Evolutionary conservation across 2,797 vertebrate species (phyloP).

Genomic region (Myotis findleyi): DNA sequence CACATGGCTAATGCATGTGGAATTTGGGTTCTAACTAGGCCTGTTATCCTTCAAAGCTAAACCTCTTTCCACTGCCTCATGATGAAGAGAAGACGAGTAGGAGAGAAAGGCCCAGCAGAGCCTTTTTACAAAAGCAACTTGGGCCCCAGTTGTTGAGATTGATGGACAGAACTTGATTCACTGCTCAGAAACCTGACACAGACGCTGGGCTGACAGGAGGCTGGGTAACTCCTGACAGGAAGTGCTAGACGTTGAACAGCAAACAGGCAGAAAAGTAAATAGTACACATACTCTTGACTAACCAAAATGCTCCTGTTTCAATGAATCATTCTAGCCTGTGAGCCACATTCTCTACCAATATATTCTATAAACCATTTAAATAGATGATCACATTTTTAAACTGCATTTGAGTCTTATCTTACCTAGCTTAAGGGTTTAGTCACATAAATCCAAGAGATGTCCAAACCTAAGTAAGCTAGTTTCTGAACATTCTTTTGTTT

Average conservation of each 20-base stretch:
- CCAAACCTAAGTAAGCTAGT: neutral
- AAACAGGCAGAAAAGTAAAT: neutral
- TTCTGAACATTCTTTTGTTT: constrained; percentile 56
- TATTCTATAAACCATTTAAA: constrained; percentile 31
- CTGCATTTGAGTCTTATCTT: neutral
- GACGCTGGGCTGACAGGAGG: neutral
- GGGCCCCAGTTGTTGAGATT: neutral
- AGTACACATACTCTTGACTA: neutral
- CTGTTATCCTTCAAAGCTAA: neutral
- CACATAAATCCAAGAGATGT: neutral
- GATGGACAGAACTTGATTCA: neutral
- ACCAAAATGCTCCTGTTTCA: neutral
- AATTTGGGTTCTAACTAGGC: neutral
- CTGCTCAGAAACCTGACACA: neutral
- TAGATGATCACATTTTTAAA: constrained; percentile 25
- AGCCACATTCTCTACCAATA: neutral
- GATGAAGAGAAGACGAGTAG: neutral
- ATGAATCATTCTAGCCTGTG: neutral
- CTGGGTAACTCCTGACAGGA: neutral
- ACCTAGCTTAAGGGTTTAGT: constrained; percentile 31
- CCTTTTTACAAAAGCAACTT: neutral
- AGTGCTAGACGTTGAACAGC: constrained; percentile 5
- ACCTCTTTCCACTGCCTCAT: neutral
- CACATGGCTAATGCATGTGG: neutral
- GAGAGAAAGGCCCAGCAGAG: neutral